Evolutionary conservation across 1,140 invertebrate species (phyloP).

Genomic region (Papilio aristodemus): DNA sequence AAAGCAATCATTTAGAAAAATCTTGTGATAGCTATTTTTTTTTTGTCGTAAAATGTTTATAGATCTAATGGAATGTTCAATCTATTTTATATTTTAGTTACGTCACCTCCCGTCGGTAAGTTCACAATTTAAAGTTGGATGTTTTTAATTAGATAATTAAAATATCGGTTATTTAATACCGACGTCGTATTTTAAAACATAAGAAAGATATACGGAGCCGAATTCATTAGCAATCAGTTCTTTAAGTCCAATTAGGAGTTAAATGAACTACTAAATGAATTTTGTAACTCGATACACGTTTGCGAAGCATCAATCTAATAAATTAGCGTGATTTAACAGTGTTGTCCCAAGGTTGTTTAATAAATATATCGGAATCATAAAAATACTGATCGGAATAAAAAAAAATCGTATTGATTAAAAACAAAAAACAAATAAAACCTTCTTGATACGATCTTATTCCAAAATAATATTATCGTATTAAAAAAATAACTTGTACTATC

Average conservation of each 20-base stretch:
- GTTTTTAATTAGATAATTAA: background rate
- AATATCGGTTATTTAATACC: background rate
- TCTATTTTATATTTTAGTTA: background rate
- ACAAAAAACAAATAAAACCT: background rate
- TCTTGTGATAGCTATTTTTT: background rate
- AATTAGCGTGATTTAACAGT: conserved; percentile 17
- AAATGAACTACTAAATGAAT: background rate
- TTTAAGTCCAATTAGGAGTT: conserved; percentile 18
- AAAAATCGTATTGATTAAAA: background rate
- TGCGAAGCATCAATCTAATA: conserved; percentile 5
- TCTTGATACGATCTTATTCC: background rate
- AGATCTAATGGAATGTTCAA: background rate
- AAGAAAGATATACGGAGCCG: background rate
- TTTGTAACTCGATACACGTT: background rate
- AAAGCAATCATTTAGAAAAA: background rate
- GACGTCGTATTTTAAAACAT: background rate
- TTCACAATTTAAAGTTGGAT: background rate
- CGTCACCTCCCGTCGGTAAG: background rate
- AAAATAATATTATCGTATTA: too few relatives aligned
- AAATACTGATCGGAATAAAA: background rate
- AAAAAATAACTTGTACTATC: too few relatives aligned
- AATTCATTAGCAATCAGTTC: conserved; percentile 5
- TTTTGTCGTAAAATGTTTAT: background rate
- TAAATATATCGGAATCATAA: background rate
- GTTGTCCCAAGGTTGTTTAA: conserved; percentile 20